Percentiles rank a stretch among this genome's conserved stretches.
Conservation (phyloP, 2,888 invertebrate genomes). For the Gastracanthus pulcherrimus region DNA sequence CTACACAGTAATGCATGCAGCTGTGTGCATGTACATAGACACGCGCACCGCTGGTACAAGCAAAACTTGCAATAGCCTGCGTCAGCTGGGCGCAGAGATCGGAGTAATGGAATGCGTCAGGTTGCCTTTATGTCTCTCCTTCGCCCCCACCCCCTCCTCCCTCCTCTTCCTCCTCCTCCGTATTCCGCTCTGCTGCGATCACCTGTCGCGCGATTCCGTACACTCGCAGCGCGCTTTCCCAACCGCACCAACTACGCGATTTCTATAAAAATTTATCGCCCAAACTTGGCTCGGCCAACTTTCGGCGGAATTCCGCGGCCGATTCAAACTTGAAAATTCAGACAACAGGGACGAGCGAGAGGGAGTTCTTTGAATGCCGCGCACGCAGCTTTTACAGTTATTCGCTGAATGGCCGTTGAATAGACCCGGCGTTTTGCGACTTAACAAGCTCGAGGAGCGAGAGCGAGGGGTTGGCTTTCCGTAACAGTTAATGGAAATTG, state of each 20-base stretch:
- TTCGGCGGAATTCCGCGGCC: not conserved
- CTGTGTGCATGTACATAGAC: too few species aligned
- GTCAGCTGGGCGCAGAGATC: conserved; percentile 70
- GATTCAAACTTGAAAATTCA: conserved; percentile 5
- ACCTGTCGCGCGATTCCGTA: conserved; percentile 37
- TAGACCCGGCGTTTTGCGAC: not conserved
- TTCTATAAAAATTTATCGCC: conserved; percentile 4
- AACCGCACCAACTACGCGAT: not conserved
- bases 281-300: not conserved
- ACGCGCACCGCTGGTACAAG: too few species aligned
- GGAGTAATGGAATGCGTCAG: conserved; percentile 72
- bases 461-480: not conserved
- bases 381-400: too few species aligned
- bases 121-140: conserved; percentile 73
- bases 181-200: conserved; percentile 22
- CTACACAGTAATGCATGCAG: conserved; percentile 3
- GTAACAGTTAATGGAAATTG: conserved; percentile 24
- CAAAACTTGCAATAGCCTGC: conserved; percentile 65
- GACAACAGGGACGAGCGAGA: too few species aligned
- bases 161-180: too few species aligned
- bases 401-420: too few species aligned
- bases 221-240: too few species aligned
- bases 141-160: too few species aligned
- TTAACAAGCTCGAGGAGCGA: not conserved
- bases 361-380: too few species aligned